Evolutionary conservation across 2,888 invertebrate genomes (phyloP), one percentile per base, ranked within the genome.

Genomic region (Agrotis ipsilon): DNA sequence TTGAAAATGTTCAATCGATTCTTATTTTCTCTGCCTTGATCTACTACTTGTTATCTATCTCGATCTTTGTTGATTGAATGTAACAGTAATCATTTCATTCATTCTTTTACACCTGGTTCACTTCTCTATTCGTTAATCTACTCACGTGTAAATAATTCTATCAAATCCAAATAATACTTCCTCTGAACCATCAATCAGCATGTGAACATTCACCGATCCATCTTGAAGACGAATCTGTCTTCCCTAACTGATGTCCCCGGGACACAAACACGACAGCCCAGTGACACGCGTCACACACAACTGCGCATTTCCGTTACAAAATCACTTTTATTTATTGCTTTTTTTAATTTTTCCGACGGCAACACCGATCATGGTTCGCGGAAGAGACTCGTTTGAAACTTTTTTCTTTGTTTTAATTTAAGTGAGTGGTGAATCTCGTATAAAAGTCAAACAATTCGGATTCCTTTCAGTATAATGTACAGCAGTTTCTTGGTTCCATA

Each of bases 261-360:
- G 67, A 71, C 64, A 49, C 45, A 43, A 63, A 77, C 65, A 63
- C 73, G 85, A 83, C 85, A 82, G 80, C 76, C 71, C 80, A 73
- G 81, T 82, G 85, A 83, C 85, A 86, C 75, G 81, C 86, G 89
- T 89, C 90, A 90, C 87, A 82, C 86, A 82, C 83, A 88, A 90
- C 88, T 87, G 88, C 88, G 84, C 81, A 81, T 86, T 89, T 92
- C 92, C 92, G 90, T 85, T 86, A 75, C 82, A 75, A 75, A 87
- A 86, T 81, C 81, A 82, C 84, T 81, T 85, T 89, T 90, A 91
- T 92, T 92, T 92, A 92, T 92, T 86, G 83, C 85, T 76, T 75
- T 88, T 85, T 88, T 86, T 84, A 72, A 79, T 87, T 83, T 88
- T 86, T 80, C 73, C 59, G 86, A 89, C 89, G 76, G 79, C 82